Evolutionary conservation across 2,888 invertebrate genomes (phyloP), one percentile per base, ranked within the genome.

Genomic region (Priocnemis perturbator): DNA sequence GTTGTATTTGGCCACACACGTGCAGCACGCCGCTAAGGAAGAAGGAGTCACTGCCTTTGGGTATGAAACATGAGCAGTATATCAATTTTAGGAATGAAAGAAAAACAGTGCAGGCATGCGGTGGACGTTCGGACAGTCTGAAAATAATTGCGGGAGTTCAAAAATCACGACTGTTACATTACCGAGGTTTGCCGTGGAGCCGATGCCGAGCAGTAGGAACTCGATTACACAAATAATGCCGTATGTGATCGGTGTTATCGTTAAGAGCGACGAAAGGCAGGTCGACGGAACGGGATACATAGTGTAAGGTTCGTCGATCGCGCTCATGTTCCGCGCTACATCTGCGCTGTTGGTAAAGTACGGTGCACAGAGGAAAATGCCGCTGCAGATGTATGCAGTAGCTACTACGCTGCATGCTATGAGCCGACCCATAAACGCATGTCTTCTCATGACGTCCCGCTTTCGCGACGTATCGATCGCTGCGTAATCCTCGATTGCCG

Each of bases 1-100:
- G 61, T 48, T 69, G 47, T 0, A 62, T 14, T 67, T 69, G 69
- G 0, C 69, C 69, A 15, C 69, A 69, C 11, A 67, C n/a, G 11
- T 69, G 69, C 7, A 67, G 47, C 3, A 20, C 19, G 11, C 61
- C 57, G 15, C 57, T 30, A 7, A 69, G 58, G 11, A 69, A 69
- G 9, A 69, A 17, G 53, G 53, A 48, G 17, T 70, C 69, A 23
- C 55, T 62, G 20, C 69, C 69, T 70, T 44, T n/a, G 55, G 1
- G 14, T 9, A 37, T 37, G 37, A 37, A 9, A 3, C 37, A 37
- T 37, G 37, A 37, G 47, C 5, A n/a, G n/a, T n/a, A n/a, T n/a
- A n/a, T n/a, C n/a, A n/a, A n/a, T n/a, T n/a, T n/a, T n/a, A n/a
- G n/a, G n/a, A n/a, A n/a, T n/a, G n/a, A n/a, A n/a, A n/a, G n/a